phyloP scores from a whole-genome alignment of 2,888 invertebrate species.

The Parnassius smintheus region DNA sequence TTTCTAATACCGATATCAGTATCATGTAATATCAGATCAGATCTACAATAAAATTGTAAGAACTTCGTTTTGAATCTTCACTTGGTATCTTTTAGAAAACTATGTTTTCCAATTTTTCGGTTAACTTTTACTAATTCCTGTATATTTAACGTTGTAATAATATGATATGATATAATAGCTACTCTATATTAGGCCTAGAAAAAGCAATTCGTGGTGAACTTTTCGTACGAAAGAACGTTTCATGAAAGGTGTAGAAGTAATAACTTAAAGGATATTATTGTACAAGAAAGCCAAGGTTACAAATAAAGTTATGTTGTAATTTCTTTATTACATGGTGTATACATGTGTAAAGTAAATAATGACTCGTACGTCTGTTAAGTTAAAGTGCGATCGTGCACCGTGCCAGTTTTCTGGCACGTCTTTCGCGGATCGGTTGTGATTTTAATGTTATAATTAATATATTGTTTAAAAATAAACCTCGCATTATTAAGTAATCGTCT shows the following conservation, averaged over 20 bases:
- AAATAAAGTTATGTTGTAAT: background rate
- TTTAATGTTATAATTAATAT: conserved; percentile 15
- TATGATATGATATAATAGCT: too few relatives aligned
- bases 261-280: background rate
- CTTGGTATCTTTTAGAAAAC: too few relatives aligned
- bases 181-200: background rate
- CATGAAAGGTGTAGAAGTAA: background rate
- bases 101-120: background rate
- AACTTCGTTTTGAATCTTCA: conserved; percentile 24
- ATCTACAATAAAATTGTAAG: background rate
- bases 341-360: conserved; percentile 25
- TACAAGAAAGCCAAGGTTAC: background rate
- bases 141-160: too few relatives aligned
- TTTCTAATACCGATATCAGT: conserved; percentile 25
- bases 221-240: background rate
- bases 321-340: conserved; percentile 11
- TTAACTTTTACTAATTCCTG: too few relatives aligned
- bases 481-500: conserved; percentile 7
- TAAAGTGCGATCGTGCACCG: conserved; percentile 19
- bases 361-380: conserved; percentile 20
- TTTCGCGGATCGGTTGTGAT: conserved; percentile 26
- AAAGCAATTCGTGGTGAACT: background rate
- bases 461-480: conserved; percentile 19
- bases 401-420: conserved; percentile 28
- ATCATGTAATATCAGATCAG: conserved; percentile 20